Conservation (phyloP, 2,888 invertebrate species). For the Tenthredo distinguenda region DNA sequence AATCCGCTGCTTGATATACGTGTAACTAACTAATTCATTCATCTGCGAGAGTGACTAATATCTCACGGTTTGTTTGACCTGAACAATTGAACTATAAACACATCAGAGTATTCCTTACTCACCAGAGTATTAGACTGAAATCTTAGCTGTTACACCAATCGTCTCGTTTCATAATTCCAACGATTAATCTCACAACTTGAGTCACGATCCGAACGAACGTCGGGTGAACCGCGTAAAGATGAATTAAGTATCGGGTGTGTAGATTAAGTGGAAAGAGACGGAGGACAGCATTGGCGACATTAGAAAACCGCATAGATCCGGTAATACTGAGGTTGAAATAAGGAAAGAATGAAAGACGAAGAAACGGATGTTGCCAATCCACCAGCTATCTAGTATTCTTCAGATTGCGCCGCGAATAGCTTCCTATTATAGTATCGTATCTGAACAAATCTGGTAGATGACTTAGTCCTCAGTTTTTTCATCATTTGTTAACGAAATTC, state of each 20-base stretch:
- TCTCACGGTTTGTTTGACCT: slow-evolving; percentile 35
- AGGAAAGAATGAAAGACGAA: background rate
- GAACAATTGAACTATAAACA: slow-evolving; percentile 32
- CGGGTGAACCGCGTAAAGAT: background rate
- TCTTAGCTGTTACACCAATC: slow-evolving; percentile 15
- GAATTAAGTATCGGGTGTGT: background rate
- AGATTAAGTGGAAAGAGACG: background rate
- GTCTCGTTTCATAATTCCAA: slow-evolving; percentile 6
- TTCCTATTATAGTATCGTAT: background rate
- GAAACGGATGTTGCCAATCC: background rate
- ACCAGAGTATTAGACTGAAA: background rate
- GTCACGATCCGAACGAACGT: background rate
- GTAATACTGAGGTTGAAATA: background rate
- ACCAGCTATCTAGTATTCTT: background rate
- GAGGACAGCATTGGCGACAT: background rate
- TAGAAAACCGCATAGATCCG: slow-evolving; percentile 15
- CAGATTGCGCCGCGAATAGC: background rate
- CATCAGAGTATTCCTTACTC: slow-evolving; percentile 6
- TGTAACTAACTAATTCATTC: background rate
- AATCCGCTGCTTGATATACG: background rate
- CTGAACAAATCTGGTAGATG: background rate
- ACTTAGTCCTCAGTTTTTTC: too few relatives aligned
- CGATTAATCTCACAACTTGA: background rate
- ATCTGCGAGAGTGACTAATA: slow-evolving; percentile 24
- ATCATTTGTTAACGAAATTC: background rate